Evolutionary conservation across 2,888 invertebrate species (phyloP), one percentile per base, ranked within the genome.

Genomic region (Seladonia tumulorum): DNA sequence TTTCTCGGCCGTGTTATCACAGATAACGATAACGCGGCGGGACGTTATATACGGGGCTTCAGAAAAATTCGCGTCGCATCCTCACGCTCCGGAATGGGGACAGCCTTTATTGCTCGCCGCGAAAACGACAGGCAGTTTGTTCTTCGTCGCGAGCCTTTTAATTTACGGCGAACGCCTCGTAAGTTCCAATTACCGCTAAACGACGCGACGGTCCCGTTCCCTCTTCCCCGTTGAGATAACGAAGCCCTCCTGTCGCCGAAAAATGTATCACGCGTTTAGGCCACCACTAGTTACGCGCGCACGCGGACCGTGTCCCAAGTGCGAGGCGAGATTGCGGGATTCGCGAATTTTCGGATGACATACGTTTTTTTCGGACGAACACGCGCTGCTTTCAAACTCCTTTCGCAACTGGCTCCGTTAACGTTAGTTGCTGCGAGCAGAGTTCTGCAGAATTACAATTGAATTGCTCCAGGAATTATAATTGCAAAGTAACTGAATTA

Each of bases 21-120:
- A 45, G 63, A 72, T 76, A 76, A 81, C 81, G 81, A 81, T 75
- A 83, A 63, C 75, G 53, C 22, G 7, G 35, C 39, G 18, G 18
- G 75, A 77, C 22, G 3, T 10, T n/a, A 53, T 53, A 53, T n/a
- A 39, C 39, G 22, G 45, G 29, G 25, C 25, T 12, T n/a, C 18
- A n/a, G 53, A 63, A 35, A 83, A 68, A 76, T 66, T 57, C 45
- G 7, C 22, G 35, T 18, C 5, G 70, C 57, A 29, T 82, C 73
- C 57, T 47, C n/a, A 5, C n/a, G 49, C 25, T 57, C 71, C n/a
- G 22, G 66, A 73, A 77, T 49, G 72, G 76, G n/a, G 73, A 57
- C 10, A 16, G 25, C 42, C 68, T 73, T 76, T 29, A 57, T 76
- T 47, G 35, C 63, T 12, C 42, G 53, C n/a, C 76, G 57, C 25